Evolutionary conservation across 2,888 invertebrate genomes (phyloP), one percentile per base, ranked within the genome.

Genomic region (Pedicia rivosa): DNA sequence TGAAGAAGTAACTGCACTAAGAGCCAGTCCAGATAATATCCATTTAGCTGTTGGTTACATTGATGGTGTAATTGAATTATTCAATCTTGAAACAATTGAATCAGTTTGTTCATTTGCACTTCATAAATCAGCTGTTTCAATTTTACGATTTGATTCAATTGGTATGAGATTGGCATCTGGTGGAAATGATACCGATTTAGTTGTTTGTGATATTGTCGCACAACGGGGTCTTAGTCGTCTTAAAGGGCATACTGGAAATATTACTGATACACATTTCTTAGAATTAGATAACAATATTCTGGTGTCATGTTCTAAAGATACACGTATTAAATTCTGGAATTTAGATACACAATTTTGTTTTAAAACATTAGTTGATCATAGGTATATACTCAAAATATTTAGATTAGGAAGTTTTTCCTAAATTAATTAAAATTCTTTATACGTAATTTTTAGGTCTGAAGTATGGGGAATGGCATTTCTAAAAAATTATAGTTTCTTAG

Each of bases 251-350:
- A 92, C 88, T 58, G 88, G 83, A 14, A 72, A 74, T 0, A 69
- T 98, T 13, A 97, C 94, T 0, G 80, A 84, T 63, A 62, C 79
- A 1, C 64, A 73, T 6, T 87, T 87, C 50, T 69, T 86, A 56
- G 68, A 71, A 39, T 65, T 75, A 39, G 68, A 72, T 45, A n/a
- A 29, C 3, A 40, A 44, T 30, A 32, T 46, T 17, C 57, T 88
- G 7, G 67, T 90, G 6, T 81, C 84, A 48, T 73, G 81, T 25
- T 92, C 94, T 0, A 92, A 90, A 58, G 98, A 98, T 56, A 83
- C 84, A 7, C 84, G 84, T 56, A 74, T 98, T 1, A 97, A 95
- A 59, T 90, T 98, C 57, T 98, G 97, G 97, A 90, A 97, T 58
- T 66, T 97, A 45, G 81, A 86, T 46, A 90, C 90, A 5, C 84